Percentiles rank a stretch among this genome's conserved stretches.
phyloP scores from a whole-genome alignment of 2,113 vertebrate genomes.

The Heterochromis multidens region DNA sequence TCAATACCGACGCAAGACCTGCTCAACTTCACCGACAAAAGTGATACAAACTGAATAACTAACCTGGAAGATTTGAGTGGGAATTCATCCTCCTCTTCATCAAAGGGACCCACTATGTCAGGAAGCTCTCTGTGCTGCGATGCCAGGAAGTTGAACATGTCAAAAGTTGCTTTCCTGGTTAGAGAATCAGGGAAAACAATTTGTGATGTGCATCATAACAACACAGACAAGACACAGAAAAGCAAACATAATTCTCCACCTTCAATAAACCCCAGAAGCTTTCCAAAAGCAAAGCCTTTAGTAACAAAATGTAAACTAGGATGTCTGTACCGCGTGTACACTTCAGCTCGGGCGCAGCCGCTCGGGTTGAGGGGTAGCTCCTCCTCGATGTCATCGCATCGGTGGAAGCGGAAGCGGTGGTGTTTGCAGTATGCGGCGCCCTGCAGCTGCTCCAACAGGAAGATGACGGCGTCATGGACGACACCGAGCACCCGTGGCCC shows the following conservation, averaged over 20 bases:
- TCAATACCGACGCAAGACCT: neutral
- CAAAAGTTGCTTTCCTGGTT: conserved; percentile 88
- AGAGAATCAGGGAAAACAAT: neutral
- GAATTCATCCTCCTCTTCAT: conserved; percentile 90
- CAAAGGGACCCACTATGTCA: conserved; percentile 73
- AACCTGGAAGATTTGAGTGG: conserved; percentile 89
- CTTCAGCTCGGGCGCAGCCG: conserved; percentile 84
- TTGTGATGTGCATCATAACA: neutral
- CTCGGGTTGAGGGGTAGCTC: conserved; percentile 85
- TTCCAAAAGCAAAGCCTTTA: neutral
- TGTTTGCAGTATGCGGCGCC: conserved; percentile 81
- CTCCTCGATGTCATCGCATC: conserved; percentile 81
- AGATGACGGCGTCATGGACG: conserved; percentile 86
- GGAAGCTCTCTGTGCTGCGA: conserved; percentile 87
- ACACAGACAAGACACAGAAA: neutral
- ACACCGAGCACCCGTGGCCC: conserved; percentile 84
- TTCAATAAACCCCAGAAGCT: neutral
- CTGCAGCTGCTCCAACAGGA: conserved; percentile 87
- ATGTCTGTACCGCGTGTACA: conserved; percentile 77
- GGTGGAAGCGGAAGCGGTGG: conserved; percentile 89
- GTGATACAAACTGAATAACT: neutral
- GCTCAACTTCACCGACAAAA: neutral
- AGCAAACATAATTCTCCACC: neutral
- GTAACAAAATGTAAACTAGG: neutral
- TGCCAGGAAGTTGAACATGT: conserved; percentile 94